Evolutionary conservation across 2,888 invertebrate species (phyloP).

Genomic region (Andrena minutula): DNA sequence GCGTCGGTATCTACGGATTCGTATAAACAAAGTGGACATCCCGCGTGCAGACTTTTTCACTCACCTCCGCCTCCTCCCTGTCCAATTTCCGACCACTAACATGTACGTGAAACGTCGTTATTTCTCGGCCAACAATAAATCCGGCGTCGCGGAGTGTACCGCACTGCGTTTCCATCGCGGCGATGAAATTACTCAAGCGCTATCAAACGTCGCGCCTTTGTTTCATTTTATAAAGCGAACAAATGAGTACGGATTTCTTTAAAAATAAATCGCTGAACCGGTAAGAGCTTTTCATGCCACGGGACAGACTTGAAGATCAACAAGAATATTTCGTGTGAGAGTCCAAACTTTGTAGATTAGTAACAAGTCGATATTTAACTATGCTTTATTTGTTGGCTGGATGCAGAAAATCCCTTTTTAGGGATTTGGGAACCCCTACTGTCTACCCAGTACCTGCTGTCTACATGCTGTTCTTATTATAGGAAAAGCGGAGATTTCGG

Average conservation of each 20-base stretch:
- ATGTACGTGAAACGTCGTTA: constrained; percentile 38
- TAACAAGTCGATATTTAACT: no score
- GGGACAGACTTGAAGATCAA: no score
- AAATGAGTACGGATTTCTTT: constrained; percentile 40
- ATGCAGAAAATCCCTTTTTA: no score
- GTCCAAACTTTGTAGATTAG: no score
- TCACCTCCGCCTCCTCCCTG: background rate
- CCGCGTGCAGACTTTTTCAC: background rate
- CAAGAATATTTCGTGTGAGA: no score
- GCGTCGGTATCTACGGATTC: constrained; percentile 55
- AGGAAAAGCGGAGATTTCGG: no score
- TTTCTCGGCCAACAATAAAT: constrained; percentile 50
- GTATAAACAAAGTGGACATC: constrained; percentile 61
- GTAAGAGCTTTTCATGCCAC: no score
- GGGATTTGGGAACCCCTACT: no score
- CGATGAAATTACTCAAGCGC: constrained; percentile 58
- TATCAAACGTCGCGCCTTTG: constrained; percentile 56
- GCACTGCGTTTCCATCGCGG: constrained; percentile 15
- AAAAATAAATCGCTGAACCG: constrained; percentile 29
- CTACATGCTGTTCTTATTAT: no score
- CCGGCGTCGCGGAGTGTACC: background rate
- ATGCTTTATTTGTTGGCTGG: no score
- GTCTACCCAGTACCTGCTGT: no score
- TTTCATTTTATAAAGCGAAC: constrained; percentile 37
- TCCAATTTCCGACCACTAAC: background rate